Base-by-base conservation (phyloP, 2,888 invertebrate species). In the Tiliacea aurago region DNA sequence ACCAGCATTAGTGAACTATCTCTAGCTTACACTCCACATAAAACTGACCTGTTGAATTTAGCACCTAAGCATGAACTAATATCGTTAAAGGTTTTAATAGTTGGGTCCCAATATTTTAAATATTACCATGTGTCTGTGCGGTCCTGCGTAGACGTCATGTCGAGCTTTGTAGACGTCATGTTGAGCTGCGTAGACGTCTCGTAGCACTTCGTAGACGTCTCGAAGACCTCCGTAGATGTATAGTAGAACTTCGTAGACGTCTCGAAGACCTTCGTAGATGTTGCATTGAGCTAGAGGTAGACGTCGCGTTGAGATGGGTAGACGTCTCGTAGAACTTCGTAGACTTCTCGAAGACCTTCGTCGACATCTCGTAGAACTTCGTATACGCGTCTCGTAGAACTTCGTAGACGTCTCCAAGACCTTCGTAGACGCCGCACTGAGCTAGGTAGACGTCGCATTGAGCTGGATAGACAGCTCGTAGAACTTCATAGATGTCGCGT, bases 1-100 rank as follows among this genome's bases (percentile, higher is more conserved):
- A 80, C 65, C 51, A 67, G 51, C 69, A 64, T 59, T 76, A 74
- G 33, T 75, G 72, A 71, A 73, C 72, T 84, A 81, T 84, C 18
- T 84, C 45, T 49, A 37, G 59, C 59, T 68, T 41, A 15, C 33
- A n/a, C 4, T 33, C 6, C 28, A 23, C 45, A 61, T 47, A 61
- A 77, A 45, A 67, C 18, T 47, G 4, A 67, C 62, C 68, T 67
- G 51, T 78, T 76, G 53, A 49, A 61, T 61, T 59, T 20, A 53
- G 10, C 18, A n/a, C 4, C 20, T 20, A 2, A 28, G 7, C 13
- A 43, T 15, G 28, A 41, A 28, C 41, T 9, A 49, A 20, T 33
- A 23, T 37, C 20, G 7, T 51, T 15, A 3, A 28, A 28, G 9
- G 23, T 23, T 59, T 37, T 4, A 70, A 70, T 5, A 15, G 11